Conservation (phyloP, 2,113 vertebrate genomes). For the Jaculus jaculus region DNA sequence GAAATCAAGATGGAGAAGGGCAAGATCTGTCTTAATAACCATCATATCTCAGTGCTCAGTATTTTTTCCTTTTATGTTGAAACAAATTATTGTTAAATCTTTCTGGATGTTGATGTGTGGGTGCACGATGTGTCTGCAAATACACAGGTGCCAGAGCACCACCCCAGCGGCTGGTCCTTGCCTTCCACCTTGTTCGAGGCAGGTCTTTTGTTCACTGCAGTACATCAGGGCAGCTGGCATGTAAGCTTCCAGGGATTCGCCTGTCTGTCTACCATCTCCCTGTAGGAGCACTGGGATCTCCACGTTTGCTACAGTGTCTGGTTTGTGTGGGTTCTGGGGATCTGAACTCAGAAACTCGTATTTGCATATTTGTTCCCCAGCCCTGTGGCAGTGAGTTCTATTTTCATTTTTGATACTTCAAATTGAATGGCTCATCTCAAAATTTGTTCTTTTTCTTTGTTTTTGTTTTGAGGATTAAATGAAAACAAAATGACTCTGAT, state of each 20-base stretch:
- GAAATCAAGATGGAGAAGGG: background rate
- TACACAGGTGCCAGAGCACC: background rate
- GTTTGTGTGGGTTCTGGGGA: too few species aligned
- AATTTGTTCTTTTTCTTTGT: background rate
- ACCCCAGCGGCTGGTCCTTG: background rate
- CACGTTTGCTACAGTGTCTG: too few species aligned
- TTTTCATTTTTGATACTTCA: conserved; percentile 22
- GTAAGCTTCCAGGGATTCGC: too few species aligned
- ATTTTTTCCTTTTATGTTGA: conserved; percentile 19
- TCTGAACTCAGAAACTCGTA: too few species aligned
- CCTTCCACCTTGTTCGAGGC: too few species aligned
- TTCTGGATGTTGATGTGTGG: background rate
- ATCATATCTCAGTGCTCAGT: background rate
- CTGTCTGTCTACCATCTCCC: too few species aligned
- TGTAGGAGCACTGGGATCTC: too few species aligned
- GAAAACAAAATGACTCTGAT: background rate
- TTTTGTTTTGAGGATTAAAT: conserved; percentile 31
- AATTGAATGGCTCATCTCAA: background rate
- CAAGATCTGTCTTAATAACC: background rate
- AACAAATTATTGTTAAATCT: conserved; percentile 26
- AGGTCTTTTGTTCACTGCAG: too few species aligned
- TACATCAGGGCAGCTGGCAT: too few species aligned
- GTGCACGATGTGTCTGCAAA: too few species aligned
- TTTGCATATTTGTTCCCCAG: too few species aligned
- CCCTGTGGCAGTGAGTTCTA: background rate